phyloP scores from a whole-genome alignment of 2,113 vertebrate genomes.

The Vanacampus margaritifer region DNA sequence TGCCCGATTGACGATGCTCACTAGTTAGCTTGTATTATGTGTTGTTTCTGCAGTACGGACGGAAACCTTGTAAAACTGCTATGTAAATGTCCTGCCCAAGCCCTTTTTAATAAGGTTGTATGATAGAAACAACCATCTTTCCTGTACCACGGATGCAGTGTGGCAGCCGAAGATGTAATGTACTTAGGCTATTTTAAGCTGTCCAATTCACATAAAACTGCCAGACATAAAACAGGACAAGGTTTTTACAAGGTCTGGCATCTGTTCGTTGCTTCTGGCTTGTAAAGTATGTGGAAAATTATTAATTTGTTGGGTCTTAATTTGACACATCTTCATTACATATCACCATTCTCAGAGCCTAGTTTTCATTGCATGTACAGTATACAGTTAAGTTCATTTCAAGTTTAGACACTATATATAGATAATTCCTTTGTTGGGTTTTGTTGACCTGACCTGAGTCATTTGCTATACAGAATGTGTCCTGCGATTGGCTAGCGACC shows the following conservation, averaged over 20 bases:
- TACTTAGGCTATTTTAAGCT: conserved; percentile 13
- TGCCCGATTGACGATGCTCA: not conserved
- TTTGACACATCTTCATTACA: conserved; percentile 16
- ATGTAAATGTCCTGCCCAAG: conserved; percentile 9
- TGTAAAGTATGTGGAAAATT: conserved; percentile 18
- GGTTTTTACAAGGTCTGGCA: conserved; percentile 43
- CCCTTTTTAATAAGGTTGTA: not conserved
- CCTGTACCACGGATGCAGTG: not conserved
- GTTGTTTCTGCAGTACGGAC: conserved; percentile 16
- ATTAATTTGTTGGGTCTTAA: not conserved
- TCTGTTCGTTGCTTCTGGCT: conserved; percentile 28
- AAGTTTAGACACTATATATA: not conserved
- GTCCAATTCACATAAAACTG: conserved; percentile 24
- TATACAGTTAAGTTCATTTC: not conserved
- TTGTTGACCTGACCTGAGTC: not conserved
- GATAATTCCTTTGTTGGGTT: not conserved
- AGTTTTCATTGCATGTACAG: not conserved
- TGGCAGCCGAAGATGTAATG: not conserved
- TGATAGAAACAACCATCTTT: conserved; percentile 4
- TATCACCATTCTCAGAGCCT: conserved; percentile 11
- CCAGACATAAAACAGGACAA: conserved; percentile 10
- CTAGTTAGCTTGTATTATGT: conserved; percentile 31
- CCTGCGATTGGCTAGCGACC: not conserved
- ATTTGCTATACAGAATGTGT: not conserved
- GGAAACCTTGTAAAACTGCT: conserved; percentile 30